Evolutionary conservation across 2,113 vertebrate species (phyloP).

Genomic region (Corvus hawaiiensis): DNA sequence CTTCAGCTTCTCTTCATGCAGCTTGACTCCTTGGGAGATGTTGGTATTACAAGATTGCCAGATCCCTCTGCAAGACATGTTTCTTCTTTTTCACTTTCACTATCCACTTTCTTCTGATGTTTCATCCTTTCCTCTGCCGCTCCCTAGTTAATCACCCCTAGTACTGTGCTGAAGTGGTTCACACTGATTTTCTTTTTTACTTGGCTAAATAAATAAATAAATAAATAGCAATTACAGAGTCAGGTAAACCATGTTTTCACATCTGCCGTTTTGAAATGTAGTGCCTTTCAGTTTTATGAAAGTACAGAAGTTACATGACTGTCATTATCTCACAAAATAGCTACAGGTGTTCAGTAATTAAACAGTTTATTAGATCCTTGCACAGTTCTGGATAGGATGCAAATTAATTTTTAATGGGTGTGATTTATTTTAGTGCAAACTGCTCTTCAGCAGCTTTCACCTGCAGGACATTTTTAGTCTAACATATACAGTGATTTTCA

Average conservation of each 20-base stretch:
- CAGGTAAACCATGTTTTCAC: background rate
- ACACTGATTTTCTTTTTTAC: background rate
- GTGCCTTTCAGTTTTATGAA: background rate
- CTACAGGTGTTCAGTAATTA: background rate
- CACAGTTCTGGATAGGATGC: background rate
- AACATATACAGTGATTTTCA: background rate
- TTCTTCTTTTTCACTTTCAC: background rate
- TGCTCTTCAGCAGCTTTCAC: background rate
- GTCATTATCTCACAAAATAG: background rate
- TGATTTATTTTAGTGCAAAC: background rate
- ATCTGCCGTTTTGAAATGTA: background rate
- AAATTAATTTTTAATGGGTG: background rate
- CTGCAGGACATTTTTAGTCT: background rate
- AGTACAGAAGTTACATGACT: background rate
- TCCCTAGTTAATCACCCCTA: background rate
- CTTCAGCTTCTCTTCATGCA: background rate
- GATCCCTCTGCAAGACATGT: background rate
- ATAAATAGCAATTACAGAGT: background rate
- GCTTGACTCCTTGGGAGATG: background rate
- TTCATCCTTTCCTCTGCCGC: slow-evolving; percentile 7
- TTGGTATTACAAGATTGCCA: background rate
- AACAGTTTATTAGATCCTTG: background rate
- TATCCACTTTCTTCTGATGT: background rate
- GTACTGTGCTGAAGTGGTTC: background rate
- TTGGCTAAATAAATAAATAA: background rate